Base-by-base conservation (phyloP, 2,797 vertebrate species). In the Darevskia nairensis region DNA sequence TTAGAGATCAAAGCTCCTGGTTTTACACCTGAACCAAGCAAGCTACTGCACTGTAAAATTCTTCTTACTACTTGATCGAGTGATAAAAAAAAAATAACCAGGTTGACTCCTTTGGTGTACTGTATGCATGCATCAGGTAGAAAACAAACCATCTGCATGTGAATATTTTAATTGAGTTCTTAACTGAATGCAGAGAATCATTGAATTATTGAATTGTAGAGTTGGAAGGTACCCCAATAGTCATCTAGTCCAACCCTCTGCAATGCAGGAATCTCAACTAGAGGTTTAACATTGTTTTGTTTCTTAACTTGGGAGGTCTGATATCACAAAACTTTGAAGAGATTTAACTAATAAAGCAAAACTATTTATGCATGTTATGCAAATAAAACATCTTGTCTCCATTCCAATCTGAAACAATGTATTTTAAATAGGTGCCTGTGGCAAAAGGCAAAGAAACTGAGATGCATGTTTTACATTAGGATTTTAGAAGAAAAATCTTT, bases 381-480 rank as follows among this genome's bases (percentile, higher is more conserved):
- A 85, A 91, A 90, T 4, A 87, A 90, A 89, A 80, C 15, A 1
- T 5, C 2, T 80, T n/a, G 11, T 69, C 89, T 71, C 61, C 29
- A 27, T 44, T 69, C 3, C 25, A 85, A 27, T 29, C 80, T 39
- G 72, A 72, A 89, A 39, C 4, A n/a, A 8, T 3, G 0, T 35
- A 55, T 84, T 93, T 75, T 82, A 78, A 90, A 78, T 2, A 76
- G 80, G 44, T 77, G 39, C 66, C 79, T 94, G 88, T 55, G 79
- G 41, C 59, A 41, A 35, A n/a, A 46, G 50, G 13, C 29, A 78
- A 71, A 46, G 46, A 59, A 82, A 72, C 3, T 85, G 41, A 64
- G 64, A 39, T 0, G 0, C 74, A 0, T 88, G 84, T 84, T 90
- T 93, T 15, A 27, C 10, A 80, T 35, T 74, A 4, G 27, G 80